Evolutionary conservation across 92 coral and sea anemone genomes (phyloP).

Genomic region (Epizoanthus rinbou): DNA sequence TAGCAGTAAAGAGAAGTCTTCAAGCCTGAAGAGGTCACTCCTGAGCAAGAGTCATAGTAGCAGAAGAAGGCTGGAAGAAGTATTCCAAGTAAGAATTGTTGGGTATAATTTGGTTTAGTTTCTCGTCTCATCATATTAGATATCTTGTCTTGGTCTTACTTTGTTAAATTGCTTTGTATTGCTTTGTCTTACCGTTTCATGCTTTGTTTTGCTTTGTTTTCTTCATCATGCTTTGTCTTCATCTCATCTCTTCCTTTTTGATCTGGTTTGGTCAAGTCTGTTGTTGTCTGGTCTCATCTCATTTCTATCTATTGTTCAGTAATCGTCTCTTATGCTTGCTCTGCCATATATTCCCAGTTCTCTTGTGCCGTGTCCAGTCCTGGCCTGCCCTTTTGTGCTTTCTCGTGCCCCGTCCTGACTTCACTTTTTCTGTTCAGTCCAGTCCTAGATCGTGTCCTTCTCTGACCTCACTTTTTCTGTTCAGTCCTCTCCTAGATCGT

Average conservation of each 20-base stretch:
- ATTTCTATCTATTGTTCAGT: background rate
- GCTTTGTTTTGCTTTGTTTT: background rate
- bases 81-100: constrained; percentile 58
- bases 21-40: constrained; percentile 74
- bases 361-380: background rate
- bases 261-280: background rate
- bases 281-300: background rate
- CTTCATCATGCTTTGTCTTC: too few species aligned
- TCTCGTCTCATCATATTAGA: background rate
- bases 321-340: background rate
- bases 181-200: background rate
- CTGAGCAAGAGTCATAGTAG: constrained; percentile 66
- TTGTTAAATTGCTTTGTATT: background rate
- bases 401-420: too few species aligned
- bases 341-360: background rate
- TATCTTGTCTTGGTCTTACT: background rate
- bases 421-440: too few species aligned
- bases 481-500: too few species aligned
- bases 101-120: background rate
- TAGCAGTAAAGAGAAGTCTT: constrained; percentile 44
- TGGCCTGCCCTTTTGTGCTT: too few species aligned
- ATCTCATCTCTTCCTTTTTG: background rate
- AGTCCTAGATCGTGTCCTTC: too few species aligned
- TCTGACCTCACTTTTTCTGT: too few species aligned
- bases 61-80: constrained; percentile 84